Percentiles rank a stretch among this genome's conserved stretches.
phyloP scores from a whole-genome alignment of 2,797 vertebrate genomes.

The Garrulus glandarius region DNA sequence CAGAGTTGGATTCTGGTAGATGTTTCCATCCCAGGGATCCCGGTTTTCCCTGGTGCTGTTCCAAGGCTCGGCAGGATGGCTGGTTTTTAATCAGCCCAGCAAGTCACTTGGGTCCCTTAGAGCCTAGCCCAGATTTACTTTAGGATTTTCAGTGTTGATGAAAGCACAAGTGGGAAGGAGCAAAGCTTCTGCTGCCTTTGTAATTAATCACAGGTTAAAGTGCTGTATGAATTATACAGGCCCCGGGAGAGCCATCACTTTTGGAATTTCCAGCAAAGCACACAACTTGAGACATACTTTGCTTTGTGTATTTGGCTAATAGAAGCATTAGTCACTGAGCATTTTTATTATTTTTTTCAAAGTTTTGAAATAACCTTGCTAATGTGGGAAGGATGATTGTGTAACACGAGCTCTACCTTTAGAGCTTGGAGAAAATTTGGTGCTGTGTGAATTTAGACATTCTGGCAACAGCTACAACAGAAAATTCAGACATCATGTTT shows the following conservation, averaged over 20 bases:
- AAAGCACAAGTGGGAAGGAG: conserved; percentile 19
- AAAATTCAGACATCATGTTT: not conserved
- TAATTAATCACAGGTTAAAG: conserved; percentile 44
- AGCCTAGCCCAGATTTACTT: conserved; percentile 19
- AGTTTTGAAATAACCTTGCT: not conserved
- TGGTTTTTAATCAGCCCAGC: conserved; percentile 16
- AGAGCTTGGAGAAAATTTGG: not conserved
- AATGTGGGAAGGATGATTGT: not conserved
- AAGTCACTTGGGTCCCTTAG: not conserved
- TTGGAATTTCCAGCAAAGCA: conserved; percentile 14
- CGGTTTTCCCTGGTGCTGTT: accelerated
- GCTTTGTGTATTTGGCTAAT: not conserved
- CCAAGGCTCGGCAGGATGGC: not conserved
- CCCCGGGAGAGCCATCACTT: not conserved
- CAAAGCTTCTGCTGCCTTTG: conserved; percentile 6
- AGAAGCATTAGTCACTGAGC: not conserved
- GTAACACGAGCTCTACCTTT: not conserved
- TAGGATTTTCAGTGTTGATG: conserved; percentile 34
- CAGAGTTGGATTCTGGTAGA: not conserved
- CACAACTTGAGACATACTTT: not conserved
- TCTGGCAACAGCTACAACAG: not conserved
- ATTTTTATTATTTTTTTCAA: not conserved
- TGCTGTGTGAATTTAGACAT: not conserved
- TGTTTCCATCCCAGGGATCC: not conserved
- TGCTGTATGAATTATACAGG: not conserved